Evolutionary conservation across 2,113 vertebrate genomes (phyloP).

Genomic region (Crotophaga sulcirostris): DNA sequence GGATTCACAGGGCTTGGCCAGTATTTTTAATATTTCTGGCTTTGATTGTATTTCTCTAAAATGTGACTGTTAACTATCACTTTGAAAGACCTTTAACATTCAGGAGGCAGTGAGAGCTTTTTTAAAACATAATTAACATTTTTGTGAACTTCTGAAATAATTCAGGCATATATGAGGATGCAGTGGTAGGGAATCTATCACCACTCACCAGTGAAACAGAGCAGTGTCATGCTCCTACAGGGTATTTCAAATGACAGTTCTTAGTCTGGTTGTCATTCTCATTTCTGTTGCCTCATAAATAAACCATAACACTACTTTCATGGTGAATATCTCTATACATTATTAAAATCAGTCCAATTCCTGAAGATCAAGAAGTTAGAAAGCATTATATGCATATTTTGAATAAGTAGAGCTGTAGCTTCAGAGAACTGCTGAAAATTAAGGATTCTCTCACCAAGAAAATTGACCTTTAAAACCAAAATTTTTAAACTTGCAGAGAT

Average conservation of each 20-base stretch:
- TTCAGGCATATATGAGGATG: background rate
- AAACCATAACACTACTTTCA: background rate
- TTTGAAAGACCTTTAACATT: constrained; percentile 6
- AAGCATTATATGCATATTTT: background rate
- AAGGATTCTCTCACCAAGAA: background rate
- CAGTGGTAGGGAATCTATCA: background rate
- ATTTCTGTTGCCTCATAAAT: background rate
- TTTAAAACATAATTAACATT: background rate
- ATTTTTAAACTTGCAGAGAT: background rate
- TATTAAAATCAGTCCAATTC: background rate
- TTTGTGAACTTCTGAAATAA: constrained; percentile 15
- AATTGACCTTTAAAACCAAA: background rate
- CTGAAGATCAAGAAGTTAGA: background rate
- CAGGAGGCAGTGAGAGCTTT: background rate
- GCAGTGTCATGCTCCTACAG: background rate
- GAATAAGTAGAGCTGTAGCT: background rate
- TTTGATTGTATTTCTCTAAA: background rate
- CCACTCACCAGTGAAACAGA: background rate
- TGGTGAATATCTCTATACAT: background rate
- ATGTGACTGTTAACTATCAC: background rate
- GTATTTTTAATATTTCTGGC: background rate
- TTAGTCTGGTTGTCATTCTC: background rate
- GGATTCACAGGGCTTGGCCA: background rate
- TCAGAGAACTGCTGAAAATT: background rate
- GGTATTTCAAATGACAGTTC: background rate